Base-by-base conservation (phyloP, 2,113 vertebrate species). In the Sorex araneus region DNA sequence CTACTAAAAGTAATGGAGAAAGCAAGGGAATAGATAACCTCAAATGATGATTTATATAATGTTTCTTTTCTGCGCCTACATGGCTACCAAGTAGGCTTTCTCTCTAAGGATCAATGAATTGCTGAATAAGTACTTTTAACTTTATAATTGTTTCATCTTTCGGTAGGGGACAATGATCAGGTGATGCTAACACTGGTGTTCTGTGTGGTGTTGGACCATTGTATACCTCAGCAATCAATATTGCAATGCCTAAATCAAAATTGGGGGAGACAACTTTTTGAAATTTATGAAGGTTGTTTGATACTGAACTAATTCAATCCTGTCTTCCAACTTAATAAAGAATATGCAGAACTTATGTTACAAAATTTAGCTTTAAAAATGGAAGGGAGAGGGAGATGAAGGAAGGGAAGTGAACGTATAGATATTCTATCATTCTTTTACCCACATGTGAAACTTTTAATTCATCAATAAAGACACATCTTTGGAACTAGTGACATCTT, bases 81-180 rank as follows among this genome's bases (percentile, higher is more conserved):
- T 92, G 30, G 40, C 92, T 28, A 77, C 92, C 70, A 88, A 54
- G 27, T 75, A 92, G 8, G 28, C 40, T 90, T 81, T 69, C 27
- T 45, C 69, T 81, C 27, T 15, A 69, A 85, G 19, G 10, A 77
- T 21, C 19, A 88, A 76, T 25, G 45, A 73, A 92, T 84, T 66
- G 6, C 66, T 90, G 15, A 40, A 40, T 40, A 40, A 81, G 57
- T 54, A 54, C 54, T 12, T 54, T 54, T 54, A 54, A 54, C 54
- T 54, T 54, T 54, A 15, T 54, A 54, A 54, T 54, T 4, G 18
- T 54, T 54, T 16, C 54, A 54, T 54, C 54, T 54, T 54, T 54
- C 18, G 12, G 8, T 54, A 19, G 54, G 54, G 54, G 18, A 19
- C 54, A 54, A 54, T 54, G 54, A 15, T 54, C 9, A 12, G 9